Conservation (phyloP, 1,140 invertebrate genomes). For the Philopotamus ludificatus region DNA sequence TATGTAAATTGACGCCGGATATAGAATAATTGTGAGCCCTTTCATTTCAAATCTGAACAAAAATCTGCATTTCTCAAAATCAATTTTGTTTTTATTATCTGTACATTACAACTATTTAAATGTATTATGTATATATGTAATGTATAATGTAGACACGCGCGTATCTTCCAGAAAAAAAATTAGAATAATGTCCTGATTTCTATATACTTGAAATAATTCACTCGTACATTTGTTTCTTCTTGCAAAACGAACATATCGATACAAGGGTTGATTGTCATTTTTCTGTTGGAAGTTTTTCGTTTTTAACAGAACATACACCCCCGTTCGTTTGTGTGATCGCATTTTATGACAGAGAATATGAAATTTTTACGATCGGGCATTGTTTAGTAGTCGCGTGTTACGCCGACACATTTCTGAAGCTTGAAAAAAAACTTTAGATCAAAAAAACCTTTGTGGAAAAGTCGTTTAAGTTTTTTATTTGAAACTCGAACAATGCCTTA, state of each 20-base stretch:
- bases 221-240: background rate
- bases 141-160: too few species aligned
- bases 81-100: too few species aligned
- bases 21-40: background rate
- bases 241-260: background rate
- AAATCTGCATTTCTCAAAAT: background rate
- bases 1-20: background rate
- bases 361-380: slow-evolving; percentile 34
- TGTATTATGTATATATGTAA: too few species aligned
- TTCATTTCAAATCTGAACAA: background rate
- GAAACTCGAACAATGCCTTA: too few species aligned
- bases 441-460: slow-evolving; percentile 25
- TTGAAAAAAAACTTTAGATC: slow-evolving; percentile 17
- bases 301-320: slow-evolving; percentile 6
- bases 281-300: background rate
- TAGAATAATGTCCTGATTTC: too few species aligned
- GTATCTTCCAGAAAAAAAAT: too few species aligned
- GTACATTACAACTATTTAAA: too few species aligned
- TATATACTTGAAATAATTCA: too few species aligned
- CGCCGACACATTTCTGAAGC: background rate
- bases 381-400: slow-evolving; percentile 25
- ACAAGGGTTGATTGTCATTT: background rate
- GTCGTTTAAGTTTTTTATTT: slow-evolving; percentile 18
- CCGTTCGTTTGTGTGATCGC: slow-evolving; percentile 8
- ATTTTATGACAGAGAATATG: slow-evolving; percentile 29